These are phyloP conservation scores for Brenthis ino DNA, from an alignment of 2,888 invertebrate genomes.

Conservation along the genomic window DNA sequence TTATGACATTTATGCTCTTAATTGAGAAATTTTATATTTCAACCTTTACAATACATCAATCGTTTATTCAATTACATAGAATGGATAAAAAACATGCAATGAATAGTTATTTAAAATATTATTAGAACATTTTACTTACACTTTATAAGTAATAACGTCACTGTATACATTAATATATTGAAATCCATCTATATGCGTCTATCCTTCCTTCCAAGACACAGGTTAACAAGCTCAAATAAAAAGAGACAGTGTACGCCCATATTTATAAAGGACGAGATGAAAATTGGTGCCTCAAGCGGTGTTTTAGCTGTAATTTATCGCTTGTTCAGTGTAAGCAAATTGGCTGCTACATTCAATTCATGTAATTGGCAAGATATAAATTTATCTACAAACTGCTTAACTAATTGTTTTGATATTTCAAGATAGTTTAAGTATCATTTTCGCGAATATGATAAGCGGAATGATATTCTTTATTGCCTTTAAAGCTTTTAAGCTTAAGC, in stretches of 20 bases:
- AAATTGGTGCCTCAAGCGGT: constrained; percentile 61
- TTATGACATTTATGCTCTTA: no score
- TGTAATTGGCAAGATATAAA: constrained; percentile 54
- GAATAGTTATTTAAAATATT: no score
- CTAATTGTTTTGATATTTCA: constrained; percentile 44
- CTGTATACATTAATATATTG: no score
- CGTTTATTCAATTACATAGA: no score
- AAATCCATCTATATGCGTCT: background rate
- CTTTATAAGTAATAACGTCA: no score
- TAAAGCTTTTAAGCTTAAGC: no score
- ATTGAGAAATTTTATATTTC: no score
- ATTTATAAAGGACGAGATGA: constrained; percentile 59
- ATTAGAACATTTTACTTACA: no score
- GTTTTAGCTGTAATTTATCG: constrained; percentile 66
- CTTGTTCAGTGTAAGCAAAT: constrained; percentile 53
- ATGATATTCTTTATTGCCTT: no score
- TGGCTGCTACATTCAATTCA: constrained; percentile 51
- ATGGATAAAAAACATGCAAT: no score
- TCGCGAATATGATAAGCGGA: background rate
- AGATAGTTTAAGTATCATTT: constrained; percentile 10
- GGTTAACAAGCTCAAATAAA: constrained; percentile 57
- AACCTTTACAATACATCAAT: no score
- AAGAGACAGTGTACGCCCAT: constrained; percentile 38
- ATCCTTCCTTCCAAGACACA: constrained; percentile 28
- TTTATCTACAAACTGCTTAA: constrained; percentile 44